phyloP scores from a whole-genome alignment of 2,888 invertebrate species.

The Camptogramma bilineatum region DNA sequence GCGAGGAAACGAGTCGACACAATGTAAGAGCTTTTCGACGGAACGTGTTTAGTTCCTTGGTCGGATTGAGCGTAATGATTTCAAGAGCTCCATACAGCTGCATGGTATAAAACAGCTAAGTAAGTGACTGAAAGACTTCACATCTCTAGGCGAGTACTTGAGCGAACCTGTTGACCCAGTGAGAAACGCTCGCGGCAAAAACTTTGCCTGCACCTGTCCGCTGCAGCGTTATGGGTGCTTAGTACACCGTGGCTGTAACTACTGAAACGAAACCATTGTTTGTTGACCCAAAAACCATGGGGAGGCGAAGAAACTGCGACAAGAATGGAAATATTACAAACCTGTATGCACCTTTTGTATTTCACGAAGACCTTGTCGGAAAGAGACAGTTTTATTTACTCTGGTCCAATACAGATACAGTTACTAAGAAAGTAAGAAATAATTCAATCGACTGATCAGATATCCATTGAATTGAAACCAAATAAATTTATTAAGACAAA shows the following conservation, averaged over 20 bases:
- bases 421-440: neutral
- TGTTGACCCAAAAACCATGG: constrained; percentile 58
- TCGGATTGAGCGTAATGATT: constrained; percentile 41
- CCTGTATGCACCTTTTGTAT: constrained; percentile 28
- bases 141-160: constrained; percentile 69
- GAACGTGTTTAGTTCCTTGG: constrained; percentile 33
- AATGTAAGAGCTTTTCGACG: constrained; percentile 43
- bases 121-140: constrained; percentile 74
- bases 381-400: neutral
- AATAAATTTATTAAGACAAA: constrained; percentile 49
- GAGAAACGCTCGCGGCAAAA: constrained; percentile 70
- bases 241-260: constrained; percentile 54
- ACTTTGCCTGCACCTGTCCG: constrained; percentile 70
- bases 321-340: constrained; percentile 44
- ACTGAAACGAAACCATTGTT: constrained; percentile 62
- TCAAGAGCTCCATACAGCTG: constrained; percentile 45
- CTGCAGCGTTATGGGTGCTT: constrained; percentile 57
- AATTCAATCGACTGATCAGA: constrained; percentile 12
- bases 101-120: constrained; percentile 63
- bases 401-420: neutral
- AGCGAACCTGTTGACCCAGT: constrained; percentile 80
- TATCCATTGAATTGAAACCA: constrained; percentile 22
- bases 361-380: constrained; percentile 12
- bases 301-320: constrained; percentile 39
- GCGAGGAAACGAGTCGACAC: constrained; percentile 51